Conservation (phyloP, 2,888 invertebrate species). For the Trichacis sp. region DNA sequence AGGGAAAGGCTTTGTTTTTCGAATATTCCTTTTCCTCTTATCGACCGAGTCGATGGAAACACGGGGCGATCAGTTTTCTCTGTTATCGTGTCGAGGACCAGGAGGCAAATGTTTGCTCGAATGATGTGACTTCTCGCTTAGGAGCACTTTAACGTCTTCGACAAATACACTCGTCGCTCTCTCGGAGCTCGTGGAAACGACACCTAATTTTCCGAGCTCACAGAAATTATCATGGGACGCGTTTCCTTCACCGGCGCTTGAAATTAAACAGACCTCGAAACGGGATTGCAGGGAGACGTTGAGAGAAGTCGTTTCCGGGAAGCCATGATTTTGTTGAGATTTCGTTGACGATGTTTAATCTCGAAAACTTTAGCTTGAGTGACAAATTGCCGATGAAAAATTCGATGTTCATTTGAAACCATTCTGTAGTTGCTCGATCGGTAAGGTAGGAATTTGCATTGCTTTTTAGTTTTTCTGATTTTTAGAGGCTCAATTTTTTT, state of each 20-base stretch:
- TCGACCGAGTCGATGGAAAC: constrained; percentile 26
- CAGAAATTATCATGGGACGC: no score
- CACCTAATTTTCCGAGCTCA: neutral
- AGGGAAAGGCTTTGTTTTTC: constrained; percentile 26
- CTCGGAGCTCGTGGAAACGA: constrained; percentile 19
- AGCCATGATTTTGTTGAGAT: no score
- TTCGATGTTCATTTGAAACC: no score
- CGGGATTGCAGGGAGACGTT: no score
- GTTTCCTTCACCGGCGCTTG: neutral
- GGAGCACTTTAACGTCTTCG: constrained; percentile 46
- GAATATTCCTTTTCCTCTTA: constrained; percentile 21
- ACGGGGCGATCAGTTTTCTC: constrained; percentile 30
- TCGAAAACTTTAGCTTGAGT: no score
- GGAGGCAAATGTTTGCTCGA: constrained; percentile 49
- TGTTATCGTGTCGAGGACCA: constrained; percentile 45
- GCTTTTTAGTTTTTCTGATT: no score
- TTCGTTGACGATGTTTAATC: no score
- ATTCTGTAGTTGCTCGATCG: no score
- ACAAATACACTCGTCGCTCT: constrained; percentile 47
- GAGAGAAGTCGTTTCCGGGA: no score
- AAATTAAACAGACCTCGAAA: neutral
- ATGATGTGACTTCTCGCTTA: constrained; percentile 44
- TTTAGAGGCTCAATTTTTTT: no score
- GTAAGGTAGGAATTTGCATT: no score
- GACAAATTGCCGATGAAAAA: no score